phyloP scores from a whole-genome alignment of 2,888 invertebrate genomes.

The Neelides folsomi region DNA sequence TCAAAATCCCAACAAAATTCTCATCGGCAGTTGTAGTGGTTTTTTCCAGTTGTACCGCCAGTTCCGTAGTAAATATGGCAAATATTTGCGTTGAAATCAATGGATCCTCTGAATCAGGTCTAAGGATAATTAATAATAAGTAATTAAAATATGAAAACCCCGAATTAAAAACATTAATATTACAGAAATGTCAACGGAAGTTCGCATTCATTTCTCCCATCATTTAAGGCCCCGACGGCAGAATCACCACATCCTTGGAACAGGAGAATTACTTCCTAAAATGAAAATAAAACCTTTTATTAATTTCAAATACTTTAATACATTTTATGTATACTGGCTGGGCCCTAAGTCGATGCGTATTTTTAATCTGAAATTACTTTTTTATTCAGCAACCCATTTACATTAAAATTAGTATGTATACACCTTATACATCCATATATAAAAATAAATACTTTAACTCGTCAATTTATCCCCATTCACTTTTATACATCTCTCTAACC shows the following conservation, averaged over 20 bases:
- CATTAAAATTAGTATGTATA: too few relatives aligned
- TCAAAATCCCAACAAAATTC: slow-evolving; percentile 28
- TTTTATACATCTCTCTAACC: too few relatives aligned
- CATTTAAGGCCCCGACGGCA: slow-evolving; percentile 18
- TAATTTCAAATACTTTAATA: too few relatives aligned
- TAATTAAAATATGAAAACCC: background rate
- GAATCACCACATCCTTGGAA: slow-evolving; percentile 32
- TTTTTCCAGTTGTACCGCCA: slow-evolving; percentile 29
- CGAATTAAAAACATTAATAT: slow-evolving; percentile 3
- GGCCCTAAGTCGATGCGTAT: too few relatives aligned
- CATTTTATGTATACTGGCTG: too few relatives aligned
- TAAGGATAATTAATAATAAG: slow-evolving; percentile 3
- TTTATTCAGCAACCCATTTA: too few relatives aligned
- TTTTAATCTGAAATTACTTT: too few relatives aligned
- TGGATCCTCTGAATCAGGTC: slow-evolving; percentile 29
- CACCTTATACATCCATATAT: too few relatives aligned
- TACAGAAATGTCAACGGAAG: slow-evolving; percentile 9
- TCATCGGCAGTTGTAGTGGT: slow-evolving; percentile 31
- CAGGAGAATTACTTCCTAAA: slow-evolving; percentile 25
- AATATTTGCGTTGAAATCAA: slow-evolving; percentile 25
- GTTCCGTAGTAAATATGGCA: slow-evolving; percentile 22
- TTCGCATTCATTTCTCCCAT: slow-evolving; percentile 6
- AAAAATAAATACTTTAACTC: too few relatives aligned
- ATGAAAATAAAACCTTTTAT: too few relatives aligned
- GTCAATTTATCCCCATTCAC: too few relatives aligned